Conservation (phyloP, 2,113 vertebrate species). For the Planiliza haematocheilus region DNA sequence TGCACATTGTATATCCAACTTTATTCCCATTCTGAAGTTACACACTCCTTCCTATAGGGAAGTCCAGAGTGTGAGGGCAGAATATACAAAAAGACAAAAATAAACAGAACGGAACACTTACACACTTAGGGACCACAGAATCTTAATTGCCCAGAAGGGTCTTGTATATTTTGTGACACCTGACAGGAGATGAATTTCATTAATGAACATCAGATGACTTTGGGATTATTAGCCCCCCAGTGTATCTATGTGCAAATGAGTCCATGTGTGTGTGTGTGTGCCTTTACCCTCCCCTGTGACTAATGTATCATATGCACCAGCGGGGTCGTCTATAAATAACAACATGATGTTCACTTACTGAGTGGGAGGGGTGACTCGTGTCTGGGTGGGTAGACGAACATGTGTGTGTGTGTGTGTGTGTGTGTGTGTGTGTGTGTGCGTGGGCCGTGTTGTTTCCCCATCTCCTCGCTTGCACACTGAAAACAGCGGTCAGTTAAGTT, state of each 20-base stretch:
- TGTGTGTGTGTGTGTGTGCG: slow-evolving; percentile 1
- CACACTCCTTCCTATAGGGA: not conserved
- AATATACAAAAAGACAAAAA: slow-evolving; percentile 13
- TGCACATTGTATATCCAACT: not conserved
- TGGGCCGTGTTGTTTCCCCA: slow-evolving; percentile 6
- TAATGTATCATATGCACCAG: slow-evolving; percentile 63
- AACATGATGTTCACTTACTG: slow-evolving; percentile 67
- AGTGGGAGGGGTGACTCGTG: slow-evolving; percentile 54
- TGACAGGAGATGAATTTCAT: slow-evolving; percentile 44
- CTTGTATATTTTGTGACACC: slow-evolving; percentile 39
- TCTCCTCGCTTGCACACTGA: slow-evolving; percentile 10
- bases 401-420: not conserved
- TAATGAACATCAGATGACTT: slow-evolving; percentile 55
- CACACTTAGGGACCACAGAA: not conserved
- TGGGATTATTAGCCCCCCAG: slow-evolving; percentile 49
- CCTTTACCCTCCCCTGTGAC: slow-evolving; percentile 49
- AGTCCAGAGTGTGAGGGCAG: not conserved
- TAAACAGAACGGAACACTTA: not conserved
- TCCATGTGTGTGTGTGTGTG: slow-evolving; percentile 37
- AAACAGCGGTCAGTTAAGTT: slow-evolving; percentile 18
- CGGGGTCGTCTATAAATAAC: slow-evolving; percentile 79
- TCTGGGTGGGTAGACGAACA: slow-evolving; percentile 61
- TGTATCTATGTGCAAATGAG: slow-evolving; percentile 23
- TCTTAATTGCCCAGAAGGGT: slow-evolving; percentile 34
- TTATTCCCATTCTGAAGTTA: not conserved